Base-by-base conservation (phyloP, 2,888 invertebrate species). In the Thera britannica region DNA sequence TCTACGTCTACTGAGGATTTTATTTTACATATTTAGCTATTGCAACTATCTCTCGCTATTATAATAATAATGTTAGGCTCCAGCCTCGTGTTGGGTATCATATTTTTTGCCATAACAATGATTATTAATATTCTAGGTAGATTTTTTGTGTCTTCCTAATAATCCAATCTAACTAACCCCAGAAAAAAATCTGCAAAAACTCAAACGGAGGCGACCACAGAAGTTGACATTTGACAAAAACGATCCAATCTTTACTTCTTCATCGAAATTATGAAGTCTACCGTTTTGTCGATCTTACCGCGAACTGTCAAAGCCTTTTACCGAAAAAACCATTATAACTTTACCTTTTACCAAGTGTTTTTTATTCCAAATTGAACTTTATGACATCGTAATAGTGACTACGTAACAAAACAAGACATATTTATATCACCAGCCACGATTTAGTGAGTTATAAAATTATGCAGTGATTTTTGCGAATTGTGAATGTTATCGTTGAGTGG, bases 221-320 rank as follows among this genome's bases (percentile, higher is more conserved):
- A 88, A 90, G 92, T 93, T 92, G 93, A 93, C 92, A 92, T 91
- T 91, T 91, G 92, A 93, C 92, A 92, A 93, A 92, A 92, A 90
- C 87, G 86, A 84, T 84, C 83, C 79, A 77, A 93, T 93, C 93
- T 79, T 64, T 64, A 77, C 38, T 77, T 5, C 82, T 77, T 80
- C 84, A 93, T 93, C 93, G 72, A 92, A 90, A 91, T 92, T 87
- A 89, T 83, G 83, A 90, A 90, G 83, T 84, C 92, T 92, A 93
- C 93, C 93, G 92, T 92, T 88, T 87, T 83, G 85, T 83, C 83
- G 87, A 86, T 86, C 86, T 86, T 92, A 92, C 92, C 83, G 83
- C 90, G 93, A 93, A 93, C 92, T 92, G 93, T 92, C 93, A 89
- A 87, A 92, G 87, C 78, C 85, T 85, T 87, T 90, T 87, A 88